Percentiles rank a stretch among this genome's conserved stretches.
Conservation (phyloP, 2,797 vertebrate species). For the Agapornis canus region DNA sequence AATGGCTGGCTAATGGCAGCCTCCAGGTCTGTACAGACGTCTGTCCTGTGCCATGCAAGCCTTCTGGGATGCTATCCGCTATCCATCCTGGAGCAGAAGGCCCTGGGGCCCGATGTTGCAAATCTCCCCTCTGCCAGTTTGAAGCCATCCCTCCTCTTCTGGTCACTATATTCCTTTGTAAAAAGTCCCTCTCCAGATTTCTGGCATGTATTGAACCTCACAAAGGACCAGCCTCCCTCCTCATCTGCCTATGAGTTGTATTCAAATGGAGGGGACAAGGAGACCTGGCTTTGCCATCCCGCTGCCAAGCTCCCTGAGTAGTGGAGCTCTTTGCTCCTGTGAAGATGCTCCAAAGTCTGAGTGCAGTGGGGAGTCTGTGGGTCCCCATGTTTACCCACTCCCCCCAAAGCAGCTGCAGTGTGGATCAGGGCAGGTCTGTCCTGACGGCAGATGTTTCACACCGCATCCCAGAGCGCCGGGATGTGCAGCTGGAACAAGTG, state of each 20-base stretch:
- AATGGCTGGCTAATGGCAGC: fast-evolving
- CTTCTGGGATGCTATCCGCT: neutral
- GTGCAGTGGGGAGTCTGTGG: neutral
- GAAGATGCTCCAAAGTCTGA: neutral
- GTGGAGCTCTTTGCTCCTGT: neutral
- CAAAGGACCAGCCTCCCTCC: neutral
- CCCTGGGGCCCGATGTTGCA: neutral
- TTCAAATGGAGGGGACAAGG: neutral
- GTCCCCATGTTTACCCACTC: neutral
- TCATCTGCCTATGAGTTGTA: neutral
- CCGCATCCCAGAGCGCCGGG: fast-evolving
- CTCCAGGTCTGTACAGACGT: fast-evolving
- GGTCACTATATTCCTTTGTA: neutral
- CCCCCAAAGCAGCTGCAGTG: fast-evolving
- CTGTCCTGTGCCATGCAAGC: fast-evolving
- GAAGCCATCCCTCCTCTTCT: neutral
- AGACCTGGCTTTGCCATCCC: neutral
- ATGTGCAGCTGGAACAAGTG: slow-evolving; percentile 6
- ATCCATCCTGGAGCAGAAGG: neutral
- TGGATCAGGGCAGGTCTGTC: neutral
- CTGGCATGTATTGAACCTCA: neutral
- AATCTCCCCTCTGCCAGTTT: neutral
- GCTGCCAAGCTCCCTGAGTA: neutral
- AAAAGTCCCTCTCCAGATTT: neutral
- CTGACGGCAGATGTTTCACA: neutral